These are phyloP conservation scores for Bungarus multicinctus DNA, from an alignment of 2,113 vertebrate genomes.

Conservation along the genomic window DNA sequence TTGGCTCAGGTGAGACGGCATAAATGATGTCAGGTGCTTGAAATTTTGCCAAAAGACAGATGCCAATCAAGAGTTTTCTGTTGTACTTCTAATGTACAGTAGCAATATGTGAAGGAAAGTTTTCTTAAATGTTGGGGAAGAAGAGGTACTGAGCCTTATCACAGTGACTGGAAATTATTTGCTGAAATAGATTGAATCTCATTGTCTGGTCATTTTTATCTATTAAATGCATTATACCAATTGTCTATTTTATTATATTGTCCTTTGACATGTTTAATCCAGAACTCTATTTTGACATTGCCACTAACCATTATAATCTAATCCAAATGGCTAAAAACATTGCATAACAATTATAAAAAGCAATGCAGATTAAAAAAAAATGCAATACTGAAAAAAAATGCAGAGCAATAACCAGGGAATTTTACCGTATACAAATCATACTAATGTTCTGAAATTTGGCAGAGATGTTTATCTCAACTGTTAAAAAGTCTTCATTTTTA, in stretches of 20 bases:
- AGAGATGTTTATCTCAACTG: background rate
- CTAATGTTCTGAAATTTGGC: background rate
- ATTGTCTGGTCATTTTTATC: background rate
- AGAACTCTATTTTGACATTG: background rate
- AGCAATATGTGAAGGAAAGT: background rate
- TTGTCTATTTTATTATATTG: background rate
- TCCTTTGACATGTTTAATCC: background rate
- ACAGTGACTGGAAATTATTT: background rate
- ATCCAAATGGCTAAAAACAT: background rate
- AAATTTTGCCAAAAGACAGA: conserved; percentile 58
- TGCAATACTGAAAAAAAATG: background rate
- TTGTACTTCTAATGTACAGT: conserved; percentile 17
- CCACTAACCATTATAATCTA: background rate
- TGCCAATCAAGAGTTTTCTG: conserved; percentile 32
- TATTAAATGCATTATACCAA: background rate
- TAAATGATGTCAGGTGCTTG: conserved; percentile 50
- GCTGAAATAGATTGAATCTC: background rate
- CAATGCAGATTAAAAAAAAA: background rate
- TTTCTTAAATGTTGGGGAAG: conserved; percentile 43
- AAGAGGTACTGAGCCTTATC: background rate
- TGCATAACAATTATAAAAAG: background rate
- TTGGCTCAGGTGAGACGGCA: background rate
- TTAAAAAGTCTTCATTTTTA: background rate
- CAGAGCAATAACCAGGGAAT: background rate
- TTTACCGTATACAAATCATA: background rate